These are phyloP conservation scores for Novumbra hubbsi DNA, from an alignment of 2,797 vertebrate genomes.

Conservation along the genomic window DNA sequence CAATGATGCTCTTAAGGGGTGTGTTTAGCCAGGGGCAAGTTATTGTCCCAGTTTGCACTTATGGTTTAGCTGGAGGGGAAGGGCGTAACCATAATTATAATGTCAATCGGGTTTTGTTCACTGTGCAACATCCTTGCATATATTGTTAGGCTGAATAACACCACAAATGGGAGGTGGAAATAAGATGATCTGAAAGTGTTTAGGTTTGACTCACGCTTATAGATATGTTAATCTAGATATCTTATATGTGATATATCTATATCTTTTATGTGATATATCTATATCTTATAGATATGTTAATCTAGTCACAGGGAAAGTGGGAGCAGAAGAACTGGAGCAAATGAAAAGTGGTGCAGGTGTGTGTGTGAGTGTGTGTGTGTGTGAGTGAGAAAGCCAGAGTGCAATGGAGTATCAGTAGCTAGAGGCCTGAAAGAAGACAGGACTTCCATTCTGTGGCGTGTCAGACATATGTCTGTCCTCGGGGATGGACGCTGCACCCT, in stretches of 20 bases:
- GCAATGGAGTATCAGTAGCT: background rate
- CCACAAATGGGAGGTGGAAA: too few relatives aligned
- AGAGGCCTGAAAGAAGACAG: background rate
- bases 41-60: too few relatives aligned
- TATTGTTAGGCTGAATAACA: too few relatives aligned
- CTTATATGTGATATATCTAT: too few relatives aligned
- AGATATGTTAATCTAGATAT: background rate
- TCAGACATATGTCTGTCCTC: conserved; percentile 5
- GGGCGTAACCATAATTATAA: too few relatives aligned
- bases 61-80: too few relatives aligned
- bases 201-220: background rate
- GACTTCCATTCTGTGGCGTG: background rate
- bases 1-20: too few relatives aligned
- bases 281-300: background rate
- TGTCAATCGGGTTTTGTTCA: too few relatives aligned
- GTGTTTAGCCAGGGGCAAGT: too few relatives aligned
- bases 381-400: conserved; percentile 7
- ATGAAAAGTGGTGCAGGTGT: background rate
- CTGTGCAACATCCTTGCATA: too few relatives aligned
- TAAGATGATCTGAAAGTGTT: background rate
- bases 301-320: background rate
- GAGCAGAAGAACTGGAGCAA: background rate
- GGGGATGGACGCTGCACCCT: conserved; percentile 5
- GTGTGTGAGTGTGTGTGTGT: background rate
- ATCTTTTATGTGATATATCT: too few relatives aligned